phyloP scores from a whole-genome alignment of 1,140 invertebrate species.

The Drosophila seguyi region DNA sequence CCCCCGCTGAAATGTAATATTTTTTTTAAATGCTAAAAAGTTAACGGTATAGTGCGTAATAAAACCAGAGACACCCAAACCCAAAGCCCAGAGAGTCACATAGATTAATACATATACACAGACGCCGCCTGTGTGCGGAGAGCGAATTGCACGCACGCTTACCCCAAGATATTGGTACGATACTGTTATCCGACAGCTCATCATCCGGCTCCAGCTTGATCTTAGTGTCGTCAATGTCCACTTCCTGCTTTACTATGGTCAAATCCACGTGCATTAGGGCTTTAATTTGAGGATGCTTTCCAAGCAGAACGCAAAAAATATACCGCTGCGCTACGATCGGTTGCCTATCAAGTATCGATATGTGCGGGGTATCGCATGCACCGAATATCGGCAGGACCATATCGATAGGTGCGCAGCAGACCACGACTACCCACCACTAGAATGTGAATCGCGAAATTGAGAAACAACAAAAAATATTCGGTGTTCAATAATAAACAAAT shows the following conservation, averaged over 20 bases:
- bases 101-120: conserved; percentile 14
- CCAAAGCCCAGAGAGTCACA: conserved; percentile 9
- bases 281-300: conserved; percentile 24
- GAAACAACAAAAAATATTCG: conserved; percentile 3
- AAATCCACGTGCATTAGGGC: conserved; percentile 39
- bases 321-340: conserved; percentile 70
- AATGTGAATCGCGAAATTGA: not conserved
- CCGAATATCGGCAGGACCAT: conserved; percentile 10
- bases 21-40: conserved; percentile 1
- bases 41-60: conserved; percentile 70
- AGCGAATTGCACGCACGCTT: conserved; percentile 42
- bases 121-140: conserved; percentile 14
- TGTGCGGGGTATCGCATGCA: not conserved
- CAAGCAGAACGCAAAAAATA: conserved; percentile 51
- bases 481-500: conserved; percentile 6
- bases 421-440: conserved; percentile 11
- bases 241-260: conserved; percentile 33
- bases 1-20: conserved; percentile 27
- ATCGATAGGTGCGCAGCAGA: conserved; percentile 7
- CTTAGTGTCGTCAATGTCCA: conserved; percentile 57
- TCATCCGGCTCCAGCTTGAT: conserved; percentile 60
- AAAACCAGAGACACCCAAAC: conserved; percentile 6
- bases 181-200: conserved; percentile 1
- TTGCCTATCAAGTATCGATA: conserved; percentile 42
- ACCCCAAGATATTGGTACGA: conserved; percentile 38